A percentile compares a stretch with the other conserved stretches of the same genome.
Conservation (phyloP, 2,888 invertebrate genomes). For the Griposia aprilina region DNA sequence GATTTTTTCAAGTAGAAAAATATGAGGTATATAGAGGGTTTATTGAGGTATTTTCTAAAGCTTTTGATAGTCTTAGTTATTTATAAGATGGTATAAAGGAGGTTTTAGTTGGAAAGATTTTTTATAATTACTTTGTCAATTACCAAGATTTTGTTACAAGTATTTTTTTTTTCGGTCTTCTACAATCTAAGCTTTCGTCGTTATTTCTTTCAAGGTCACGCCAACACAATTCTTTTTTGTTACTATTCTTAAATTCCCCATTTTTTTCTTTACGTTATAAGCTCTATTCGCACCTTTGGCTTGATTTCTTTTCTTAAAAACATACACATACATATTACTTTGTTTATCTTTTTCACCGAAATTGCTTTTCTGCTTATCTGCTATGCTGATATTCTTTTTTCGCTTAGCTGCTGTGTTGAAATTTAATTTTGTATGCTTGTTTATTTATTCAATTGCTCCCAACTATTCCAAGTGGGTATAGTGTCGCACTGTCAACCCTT, state of each 20-base stretch:
- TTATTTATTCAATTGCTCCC: slow-evolving; percentile 64
- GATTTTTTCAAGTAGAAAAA: slow-evolving; percentile 39
- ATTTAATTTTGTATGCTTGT: slow-evolving; percentile 62
- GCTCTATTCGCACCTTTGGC: neutral
- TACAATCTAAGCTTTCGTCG: neutral
- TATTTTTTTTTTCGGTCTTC: neutral
- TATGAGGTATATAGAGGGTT: slow-evolving; percentile 17
- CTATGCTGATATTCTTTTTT: slow-evolving; percentile 21
- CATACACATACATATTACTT: slow-evolving; percentile 5
- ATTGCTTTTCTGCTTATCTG: slow-evolving; percentile 43
- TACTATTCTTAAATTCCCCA: neutral
- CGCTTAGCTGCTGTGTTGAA: slow-evolving; percentile 44
- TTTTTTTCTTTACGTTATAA: slow-evolving; percentile 17
- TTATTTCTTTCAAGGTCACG: neutral
- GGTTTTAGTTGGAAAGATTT: neutral
- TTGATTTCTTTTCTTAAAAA: slow-evolving; percentile 27
- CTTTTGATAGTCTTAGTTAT: slow-evolving; percentile 16
- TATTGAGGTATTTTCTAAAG: neutral
- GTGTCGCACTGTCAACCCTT: slow-evolving; percentile 70
- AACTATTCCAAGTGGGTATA: slow-evolving; percentile 62
- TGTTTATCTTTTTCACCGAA: slow-evolving; percentile 24
- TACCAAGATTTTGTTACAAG: neutral
- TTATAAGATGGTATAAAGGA: neutral
- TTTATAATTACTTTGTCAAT: neutral
- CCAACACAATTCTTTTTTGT: neutral